Evolutionary conservation across 35 echinoderm and acorn worm species (phyloP), one percentile per base, ranked within the genome.

Genomic region (Chiridota heheva): DNA sequence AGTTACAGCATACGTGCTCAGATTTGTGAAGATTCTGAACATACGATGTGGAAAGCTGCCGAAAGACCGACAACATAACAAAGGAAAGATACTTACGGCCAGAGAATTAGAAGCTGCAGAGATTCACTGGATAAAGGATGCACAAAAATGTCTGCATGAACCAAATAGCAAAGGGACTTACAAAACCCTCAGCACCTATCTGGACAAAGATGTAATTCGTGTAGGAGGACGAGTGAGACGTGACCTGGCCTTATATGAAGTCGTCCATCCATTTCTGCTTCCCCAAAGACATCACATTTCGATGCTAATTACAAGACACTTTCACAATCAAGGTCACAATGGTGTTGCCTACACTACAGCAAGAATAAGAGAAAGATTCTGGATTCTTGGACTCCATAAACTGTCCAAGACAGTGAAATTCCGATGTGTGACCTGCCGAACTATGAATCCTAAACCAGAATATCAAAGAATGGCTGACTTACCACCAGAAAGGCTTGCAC

Each of bases 391-490:
- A 36, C 82, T 70, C 16, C 66, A 80, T 10, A 86, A 64, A 17
- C 33, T 86, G 17, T 73, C 74, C 29, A 85, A 86, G 34, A 48
- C 79, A 1, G 49, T 70, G 26, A 77, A 77, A 35, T 59, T 24
- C 73, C 30, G 32, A 58, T 77, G 73, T 5, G 73, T 77, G 12
- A 5, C 35, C 13, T 77, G 73, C 48, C 33, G 73, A 8, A 55
- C 8, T 12, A 20, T 37, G 8, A 51, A 56, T 20, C 51, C 18
- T 41, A 70, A 91, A 42, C 25, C 46, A 13, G 82, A 92, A 29
- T 66, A 20, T 4, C 83, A 87, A 41, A 1, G 44, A 20, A 86
- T 92, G 89, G 73, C 74, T 20, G 84, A 75, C 60, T 49, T 86
- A n/a, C 89, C 89, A 42, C 1, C 29, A 8, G 17, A 84, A 34